These are phyloP conservation scores for Sesamia inferens DNA, from an alignment of 2,888 invertebrate species.

Conservation along the genomic window DNA sequence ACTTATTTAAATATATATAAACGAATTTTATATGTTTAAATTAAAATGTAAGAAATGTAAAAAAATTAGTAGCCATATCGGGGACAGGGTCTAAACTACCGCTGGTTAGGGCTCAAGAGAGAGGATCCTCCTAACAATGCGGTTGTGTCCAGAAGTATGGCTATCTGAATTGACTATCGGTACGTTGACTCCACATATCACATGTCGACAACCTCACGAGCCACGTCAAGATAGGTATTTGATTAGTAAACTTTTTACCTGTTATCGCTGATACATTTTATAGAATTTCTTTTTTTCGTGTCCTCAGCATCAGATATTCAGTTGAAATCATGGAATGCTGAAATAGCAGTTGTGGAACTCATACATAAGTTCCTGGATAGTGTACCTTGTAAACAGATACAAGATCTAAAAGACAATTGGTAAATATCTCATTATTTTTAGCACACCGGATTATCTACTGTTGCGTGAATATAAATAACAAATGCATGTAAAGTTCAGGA, in stretches of 20 bases:
- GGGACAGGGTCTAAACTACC: no score
- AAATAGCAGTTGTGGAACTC: slow-evolving; percentile 94
- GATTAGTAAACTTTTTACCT: background rate
- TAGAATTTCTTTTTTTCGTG: slow-evolving; percentile 25
- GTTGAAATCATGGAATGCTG: slow-evolving; percentile 90
- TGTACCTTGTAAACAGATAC: slow-evolving; percentile 89
- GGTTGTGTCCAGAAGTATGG: no score
- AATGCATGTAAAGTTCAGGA: background rate
- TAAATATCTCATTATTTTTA: slow-evolving; percentile 55
- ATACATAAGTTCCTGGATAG: slow-evolving; percentile 93
- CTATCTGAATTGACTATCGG: no score
- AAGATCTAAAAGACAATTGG: slow-evolving; percentile 91
- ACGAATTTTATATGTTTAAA: background rate
- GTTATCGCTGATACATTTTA: background rate
- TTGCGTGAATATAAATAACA: background rate
- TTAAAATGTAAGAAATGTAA: no score
- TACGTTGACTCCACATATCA: background rate
- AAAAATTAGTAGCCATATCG: no score
- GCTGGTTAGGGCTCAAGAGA: no score
- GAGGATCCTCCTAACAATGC: no score
- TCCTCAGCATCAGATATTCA: slow-evolving; percentile 80
- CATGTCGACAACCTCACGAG: background rate
- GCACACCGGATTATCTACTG: background rate
- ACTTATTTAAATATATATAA: background rate
- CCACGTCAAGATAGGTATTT: background rate